Evolutionary conservation across 2,888 invertebrate genomes (phyloP).

Genomic region (Eupithecia tripunctaria): DNA sequence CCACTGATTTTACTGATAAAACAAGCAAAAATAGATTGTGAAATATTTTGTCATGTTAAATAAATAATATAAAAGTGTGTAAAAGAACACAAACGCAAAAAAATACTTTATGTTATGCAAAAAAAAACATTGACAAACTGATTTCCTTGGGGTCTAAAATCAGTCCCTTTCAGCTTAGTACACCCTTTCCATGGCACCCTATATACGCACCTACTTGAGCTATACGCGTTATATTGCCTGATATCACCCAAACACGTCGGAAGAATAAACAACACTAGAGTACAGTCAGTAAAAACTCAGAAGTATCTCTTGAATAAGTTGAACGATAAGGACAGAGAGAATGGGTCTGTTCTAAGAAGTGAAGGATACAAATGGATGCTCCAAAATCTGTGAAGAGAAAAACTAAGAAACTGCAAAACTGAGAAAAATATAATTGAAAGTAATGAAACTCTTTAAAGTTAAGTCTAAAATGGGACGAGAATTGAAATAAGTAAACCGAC

Average conservation of each 20-base stretch:
- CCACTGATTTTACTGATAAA: too few species aligned
- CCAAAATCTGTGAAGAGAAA: not conserved
- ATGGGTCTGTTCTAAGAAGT: conserved; percentile 7
- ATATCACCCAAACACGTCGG: conserved; percentile 36
- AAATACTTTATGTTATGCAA: too few species aligned
- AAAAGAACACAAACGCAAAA: too few species aligned
- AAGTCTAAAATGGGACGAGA: not conserved
- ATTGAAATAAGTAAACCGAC: too few species aligned
- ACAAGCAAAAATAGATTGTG: too few species aligned
- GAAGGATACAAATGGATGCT: not conserved
- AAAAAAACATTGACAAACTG: too few species aligned
- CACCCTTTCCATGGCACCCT: too few species aligned
- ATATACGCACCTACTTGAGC: conserved; percentile 12
- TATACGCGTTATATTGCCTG: conserved; percentile 29
- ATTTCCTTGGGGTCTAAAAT: too few species aligned
- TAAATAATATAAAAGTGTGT: too few species aligned
- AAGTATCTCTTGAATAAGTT: conserved; percentile 10
- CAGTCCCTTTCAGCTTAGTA: too few species aligned
- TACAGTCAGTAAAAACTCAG: not conserved
- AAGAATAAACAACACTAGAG: conserved; percentile 20
- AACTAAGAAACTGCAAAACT: not conserved
- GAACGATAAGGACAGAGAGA: conserved; percentile 10
- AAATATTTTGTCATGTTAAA: too few species aligned
- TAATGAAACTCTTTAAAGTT: not conserved
- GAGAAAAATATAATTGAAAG: not conserved